Evolutionary conservation across 2,888 invertebrate genomes (phyloP), one percentile per base, ranked within the genome.

Genomic region (Liopterus haemorrhoidalis): DNA sequence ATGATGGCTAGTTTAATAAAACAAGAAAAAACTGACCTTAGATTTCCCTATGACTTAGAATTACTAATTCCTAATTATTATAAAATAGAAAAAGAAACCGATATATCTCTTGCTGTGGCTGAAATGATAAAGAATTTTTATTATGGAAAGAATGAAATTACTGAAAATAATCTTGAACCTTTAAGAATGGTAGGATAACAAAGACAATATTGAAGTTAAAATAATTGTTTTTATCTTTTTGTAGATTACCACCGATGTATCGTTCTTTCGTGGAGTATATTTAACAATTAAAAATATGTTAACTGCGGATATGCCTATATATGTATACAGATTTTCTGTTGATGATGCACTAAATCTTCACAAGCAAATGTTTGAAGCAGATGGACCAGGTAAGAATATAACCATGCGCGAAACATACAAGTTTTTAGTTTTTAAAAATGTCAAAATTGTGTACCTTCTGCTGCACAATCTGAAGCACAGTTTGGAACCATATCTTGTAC

Each of bases 101-200:
- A 52, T 25, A 21, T 51, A 30, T 52, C 67, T 3, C 57, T 52
- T 18, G 54, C 55, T 5, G 60, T 68, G 21, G 72, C 70, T 2
- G 55, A 62, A 2, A 60, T 61, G 50, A 59, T 75, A 6, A 66
- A 66, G 32, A 49, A 68, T 11, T 59, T 63, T 6, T 72, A 73
- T 54, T 74, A 69, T 52, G 69, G 67, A 1, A 64, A 70, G 5
- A 60, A 66, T 21, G 60, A 65, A 35, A 62, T 70, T 2, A 59
- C 62, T 2, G 55, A 48, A 41, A 57, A 67, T 15, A 66, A 68
- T 20, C 58, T 70, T 2, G 59, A 69, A 25, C 59, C 64, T 48
- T 66, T 66, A 50, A 56, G 63, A 39, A 25, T 54, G 38, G 57
- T 57, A 51, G 43, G 50, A 36, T 22, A 8, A 28, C 11, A 5